Base-by-base conservation (phyloP, 2,113 vertebrate species). In the Paratilapia polleni region DNA sequence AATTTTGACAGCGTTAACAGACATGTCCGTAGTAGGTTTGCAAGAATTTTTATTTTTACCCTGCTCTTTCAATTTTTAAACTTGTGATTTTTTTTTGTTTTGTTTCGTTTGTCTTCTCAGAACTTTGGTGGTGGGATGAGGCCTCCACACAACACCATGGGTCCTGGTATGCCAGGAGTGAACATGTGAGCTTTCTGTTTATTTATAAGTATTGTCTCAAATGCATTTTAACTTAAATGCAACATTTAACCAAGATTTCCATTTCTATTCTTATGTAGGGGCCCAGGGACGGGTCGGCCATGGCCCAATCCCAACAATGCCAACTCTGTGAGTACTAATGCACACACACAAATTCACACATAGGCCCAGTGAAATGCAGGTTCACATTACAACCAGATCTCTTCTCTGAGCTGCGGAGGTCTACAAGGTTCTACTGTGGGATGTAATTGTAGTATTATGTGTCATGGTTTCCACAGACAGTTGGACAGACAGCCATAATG, bases 241-340 rank as follows among this genome's bases (percentile, higher is more conserved):
- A 60, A 36, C 49, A 20, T 61, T 22, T 70, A 80, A 34, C 47
- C 19, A 43, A 80, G 57, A 38, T 1, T 91, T 78, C 26, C 64
- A 77, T 54, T 31, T 52, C 17, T 12, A 4, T 73, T 70, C 78
- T 73, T 2, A 73, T 88, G 11, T 87, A 99, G 98, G 98, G 98
- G 97, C 80, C 98, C 98, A 0, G 98, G 95, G 52, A 92, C 98
- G 0, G 98, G 98, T 74, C 96, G 98, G 92, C 98, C 97, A 79
- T 99, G 98, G 98, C 98, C 98, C 73, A 99, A 99, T 95, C 98
- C 98, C 82, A 99, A 97, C 96, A 98, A 97, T 92, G 97, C 97
- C 96, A 99, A 99, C 94, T 98, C 98, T 95, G 98, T 99, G 93
- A 99, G 98, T 97, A 63, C 36, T 61, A 31, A 81, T 38, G n/a